Base-by-base conservation (phyloP, 2,113 vertebrate genomes). In the Dasyprocta punctata region DNA sequence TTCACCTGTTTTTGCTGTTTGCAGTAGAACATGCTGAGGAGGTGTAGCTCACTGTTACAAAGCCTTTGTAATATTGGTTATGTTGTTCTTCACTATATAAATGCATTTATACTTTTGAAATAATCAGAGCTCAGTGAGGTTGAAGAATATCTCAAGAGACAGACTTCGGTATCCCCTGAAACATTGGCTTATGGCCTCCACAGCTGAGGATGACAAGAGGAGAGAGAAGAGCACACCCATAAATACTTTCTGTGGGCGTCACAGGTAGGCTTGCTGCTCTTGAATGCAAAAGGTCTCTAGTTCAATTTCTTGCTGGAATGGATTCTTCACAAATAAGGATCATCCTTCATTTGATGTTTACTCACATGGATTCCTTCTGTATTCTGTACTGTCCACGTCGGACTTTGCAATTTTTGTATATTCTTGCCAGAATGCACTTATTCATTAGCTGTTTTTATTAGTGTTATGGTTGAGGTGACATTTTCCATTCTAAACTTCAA, bases 331-430 rank as follows among this genome's bases (percentile, higher is more conserved):
- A 98, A 98, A 97, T 97, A 98, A 97, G 89, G 89, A 97, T 98
- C 98, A 98, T 98, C 96, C 95, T 97, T 98, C 97, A 98, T 98
- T 98, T 98, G 96, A 97, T 98, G 98, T 96, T 98, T 97, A 98
- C 84, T 98, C 98, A 98, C 95, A 96, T 97, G 98, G 95, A 97
- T 98, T 98, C 86, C 96, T 98, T 98, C 97, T 97, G 92, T 97
- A 97, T 96, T 97, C 97, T 90, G 81, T 38, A 82, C 78, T 94
- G 97, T 95, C 96, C 96, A 96, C 93, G 96, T 49, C 73, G 33
- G 81, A 80, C 96, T 97, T 94, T 96, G 97, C 97, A 97, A 54
- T 97, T 97, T 98, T 98, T 97, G 97, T 98, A 95, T 97, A 98
- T 98, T 98, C 97, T 96, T 98, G 98, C 96, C 96, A 98, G 96